Evolutionary conservation across 37 sponge, comb jelly and placozoan genomes (phyloP).

Genomic region (Tethya wilhelma): DNA sequence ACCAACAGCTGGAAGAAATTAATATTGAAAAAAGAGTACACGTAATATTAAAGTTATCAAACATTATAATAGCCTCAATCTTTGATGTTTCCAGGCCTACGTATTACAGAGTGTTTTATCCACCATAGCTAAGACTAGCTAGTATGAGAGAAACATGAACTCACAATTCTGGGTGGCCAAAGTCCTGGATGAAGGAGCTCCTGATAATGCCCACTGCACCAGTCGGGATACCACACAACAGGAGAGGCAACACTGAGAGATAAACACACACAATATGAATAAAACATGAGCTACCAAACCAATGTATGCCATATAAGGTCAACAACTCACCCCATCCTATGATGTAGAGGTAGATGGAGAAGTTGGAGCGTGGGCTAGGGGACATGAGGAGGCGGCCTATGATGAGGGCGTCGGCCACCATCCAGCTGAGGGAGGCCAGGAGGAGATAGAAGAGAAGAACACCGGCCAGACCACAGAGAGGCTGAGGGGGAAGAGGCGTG

Average conservation of each 20-base stretch:
- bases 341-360: slow-evolving; percentile 17
- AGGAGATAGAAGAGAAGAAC: slow-evolving; percentile 16
- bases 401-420: slow-evolving; percentile 23
- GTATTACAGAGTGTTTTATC: no score
- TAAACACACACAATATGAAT: neutral
- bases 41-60: neutral
- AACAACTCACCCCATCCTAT: slow-evolving; percentile 38
- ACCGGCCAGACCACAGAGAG: slow-evolving; percentile 15
- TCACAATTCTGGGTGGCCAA: slow-evolving; percentile 41
- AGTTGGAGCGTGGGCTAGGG: slow-evolving; percentile 19
- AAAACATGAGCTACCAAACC: neutral
- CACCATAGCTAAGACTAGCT: no score
- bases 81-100: no score
- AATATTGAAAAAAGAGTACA: neutral
- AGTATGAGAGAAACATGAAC: no score
- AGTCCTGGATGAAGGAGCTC: neutral
- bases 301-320: neutral
- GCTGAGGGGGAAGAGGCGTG: slow-evolving; percentile 3
- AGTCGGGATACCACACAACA: slow-evolving; percentile 20
- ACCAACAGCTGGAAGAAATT: slow-evolving; percentile 12
- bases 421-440: slow-evolving; percentile 22
- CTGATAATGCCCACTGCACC: slow-evolving; percentile 9
- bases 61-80: no score
- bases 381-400: slow-evolving; percentile 23
- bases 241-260: slow-evolving; percentile 2